Conservation (phyloP, 23 tunicate genomes). For the Halocynthia aurantium region DNA sequence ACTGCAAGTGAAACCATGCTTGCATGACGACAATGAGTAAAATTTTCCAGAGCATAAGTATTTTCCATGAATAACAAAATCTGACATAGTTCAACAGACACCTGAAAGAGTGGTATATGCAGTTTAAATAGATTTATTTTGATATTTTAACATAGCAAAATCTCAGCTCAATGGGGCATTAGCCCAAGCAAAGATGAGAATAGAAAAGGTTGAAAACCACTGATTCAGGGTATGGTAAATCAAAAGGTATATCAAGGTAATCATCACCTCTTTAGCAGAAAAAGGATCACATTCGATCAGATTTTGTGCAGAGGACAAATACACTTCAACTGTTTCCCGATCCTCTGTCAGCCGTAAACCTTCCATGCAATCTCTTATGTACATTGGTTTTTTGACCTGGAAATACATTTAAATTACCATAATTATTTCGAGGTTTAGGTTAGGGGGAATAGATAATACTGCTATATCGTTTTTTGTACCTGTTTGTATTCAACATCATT, state of each 20-base stretch:
- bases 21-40: slow-evolving; percentile 18
- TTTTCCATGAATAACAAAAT: slow-evolving; percentile 52
- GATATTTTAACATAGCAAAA: slow-evolving; percentile 6
- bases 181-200: background rate
- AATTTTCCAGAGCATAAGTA: slow-evolving; percentile 50
- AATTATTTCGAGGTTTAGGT: background rate
- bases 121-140: background rate
- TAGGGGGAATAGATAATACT: background rate
- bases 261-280: slow-evolving; percentile 58
- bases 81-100: slow-evolving; percentile 67
- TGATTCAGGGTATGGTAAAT: too few relatives aligned
- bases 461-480: slow-evolving; percentile 16
- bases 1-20: slow-evolving; percentile 29
- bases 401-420: background rate
- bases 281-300: slow-evolving; percentile 38
- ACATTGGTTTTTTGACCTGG: slow-evolving; percentile 63
- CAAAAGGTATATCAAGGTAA: background rate
- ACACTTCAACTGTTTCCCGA: slow-evolving; percentile 59
- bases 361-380: slow-evolving; percentile 87
- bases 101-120: slow-evolving; percentile 24
- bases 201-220: too few relatives aligned
- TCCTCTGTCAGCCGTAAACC: slow-evolving; percentile 57
- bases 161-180: too few relatives aligned
- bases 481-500: slow-evolving; percentile 40
- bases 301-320: slow-evolving; percentile 6